Conservation (phyloP, 2,888 invertebrate genomes). For the Drosophila meridiana region DNA sequence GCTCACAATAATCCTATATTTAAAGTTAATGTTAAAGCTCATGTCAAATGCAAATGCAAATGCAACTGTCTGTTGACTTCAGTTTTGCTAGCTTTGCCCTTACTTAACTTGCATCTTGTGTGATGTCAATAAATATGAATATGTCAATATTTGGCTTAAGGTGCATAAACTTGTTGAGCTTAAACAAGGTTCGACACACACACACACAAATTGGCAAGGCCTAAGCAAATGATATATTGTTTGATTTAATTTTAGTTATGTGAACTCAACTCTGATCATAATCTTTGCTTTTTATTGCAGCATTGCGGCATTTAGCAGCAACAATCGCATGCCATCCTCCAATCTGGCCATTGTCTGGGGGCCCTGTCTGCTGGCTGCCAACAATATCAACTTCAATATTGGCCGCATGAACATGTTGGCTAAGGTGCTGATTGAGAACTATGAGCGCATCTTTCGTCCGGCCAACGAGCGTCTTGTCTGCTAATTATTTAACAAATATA, state of each 20-base stretch:
- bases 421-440: conserved; percentile 84
- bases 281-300: conserved; percentile 54
- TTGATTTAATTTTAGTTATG: not conserved
- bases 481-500: conserved; percentile 33
- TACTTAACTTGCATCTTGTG: not conserved
- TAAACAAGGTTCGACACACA: not conserved
- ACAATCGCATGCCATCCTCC: conserved; percentile 85
- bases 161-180: not conserved
- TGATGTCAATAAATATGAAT: not conserved
- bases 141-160: not conserved
- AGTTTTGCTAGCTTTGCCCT: not conserved
- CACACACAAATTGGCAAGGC: not conserved
- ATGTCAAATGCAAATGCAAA: too few relatives aligned
- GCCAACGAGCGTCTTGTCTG: conserved; percentile 83
- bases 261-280: not conserved
- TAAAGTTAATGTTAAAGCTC: too few relatives aligned
- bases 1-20: too few relatives aligned
- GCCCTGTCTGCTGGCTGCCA: conserved; percentile 83
- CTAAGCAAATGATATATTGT: not conserved
- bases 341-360: conserved; percentile 85
- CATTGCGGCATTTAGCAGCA: conserved; percentile 81
- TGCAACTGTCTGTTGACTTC: too few relatives aligned
- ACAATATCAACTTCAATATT: conserved; percentile 82
- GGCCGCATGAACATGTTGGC: conserved; percentile 84
- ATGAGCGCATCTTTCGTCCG: conserved; percentile 82